Percentiles rank a stretch among this genome's conserved stretches.
Evolutionary conservation across 2,113 vertebrate genomes (phyloP).

Genomic region (Turdus rufiventris): DNA sequence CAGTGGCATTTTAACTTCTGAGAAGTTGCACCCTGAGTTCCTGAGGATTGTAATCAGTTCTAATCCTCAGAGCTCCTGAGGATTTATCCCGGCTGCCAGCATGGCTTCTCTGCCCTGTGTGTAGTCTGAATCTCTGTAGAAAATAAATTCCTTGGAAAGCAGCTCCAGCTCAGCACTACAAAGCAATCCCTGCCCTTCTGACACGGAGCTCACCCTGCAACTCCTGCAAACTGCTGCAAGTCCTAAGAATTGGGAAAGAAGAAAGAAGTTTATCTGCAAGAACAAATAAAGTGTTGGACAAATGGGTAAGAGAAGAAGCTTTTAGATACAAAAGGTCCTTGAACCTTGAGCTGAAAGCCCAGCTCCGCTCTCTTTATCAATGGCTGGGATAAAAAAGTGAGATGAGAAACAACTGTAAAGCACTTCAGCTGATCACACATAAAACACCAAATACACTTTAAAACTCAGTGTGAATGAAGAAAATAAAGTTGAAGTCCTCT

Average conservation of each 20-base stretch:
- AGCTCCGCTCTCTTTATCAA: neutral
- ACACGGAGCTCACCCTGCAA: neutral
- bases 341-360: neutral
- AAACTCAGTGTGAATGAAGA: neutral
- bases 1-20: neutral
- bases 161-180: neutral
- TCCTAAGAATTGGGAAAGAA: neutral
- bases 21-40: neutral
- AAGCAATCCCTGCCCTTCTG: neutral
- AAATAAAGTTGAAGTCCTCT: neutral
- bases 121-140: neutral
- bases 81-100: neutral
- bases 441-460: neutral
- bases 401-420: neutral
- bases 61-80: neutral
- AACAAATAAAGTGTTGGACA: neutral
- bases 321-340: neutral
- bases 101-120: neutral
- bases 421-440: neutral
- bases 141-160: neutral
- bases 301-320: neutral
- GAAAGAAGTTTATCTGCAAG: neutral
- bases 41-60: neutral
- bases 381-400: neutral
- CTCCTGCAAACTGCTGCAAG: neutral